Evolutionary conservation across 2,888 invertebrate species (phyloP), one percentile per base, ranked within the genome.

Genomic region (Sinodicranocentrus sp.): DNA sequence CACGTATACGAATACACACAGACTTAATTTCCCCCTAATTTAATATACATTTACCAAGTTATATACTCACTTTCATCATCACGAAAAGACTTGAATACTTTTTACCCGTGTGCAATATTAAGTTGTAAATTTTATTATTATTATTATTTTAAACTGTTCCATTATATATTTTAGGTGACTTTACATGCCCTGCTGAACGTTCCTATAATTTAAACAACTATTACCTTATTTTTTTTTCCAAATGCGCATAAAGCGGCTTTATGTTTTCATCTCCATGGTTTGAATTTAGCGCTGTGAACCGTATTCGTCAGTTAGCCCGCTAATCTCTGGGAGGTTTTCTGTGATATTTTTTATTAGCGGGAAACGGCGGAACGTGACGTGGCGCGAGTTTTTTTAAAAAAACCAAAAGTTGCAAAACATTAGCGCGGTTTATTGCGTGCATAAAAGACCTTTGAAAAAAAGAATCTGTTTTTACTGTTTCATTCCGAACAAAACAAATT

Each of bases 241-340:
- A 39, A 39, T 13, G 39, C 13, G 39, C 13, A 39, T 39, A 5
- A 39, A 8, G 6, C 39, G 5, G 6, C 39, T 39, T 39, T 39
- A 39, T 54, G 10, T 57, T 1, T 25, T 25, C 19, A 48, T 57
- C 6, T 1, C 23, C 6, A 2, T 25, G 15, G n/a, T 23, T 5
- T 23, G 25, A 17, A 10, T 10, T 57, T 23, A 25, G 15, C 15
- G 25, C 15, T 6, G 6, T 21, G 21, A 19, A 13, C 23, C 57
- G 19, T 25, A 8, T 13, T 54, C 54, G 39, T 39, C 2, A 23
- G 5, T 25, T 5, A 15, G 25, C 57, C 13, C 25, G 57, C 25
- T 57, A 57, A 57, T 57, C 57, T 57, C 57, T 57, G 57, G 57
- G 57, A 23, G 57, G 57, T 57, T 57, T 57, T 57, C 57, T 57